These are phyloP conservation scores for Antennarius striatus DNA, from an alignment of 2,113 vertebrate species.

Conservation along the genomic window DNA sequence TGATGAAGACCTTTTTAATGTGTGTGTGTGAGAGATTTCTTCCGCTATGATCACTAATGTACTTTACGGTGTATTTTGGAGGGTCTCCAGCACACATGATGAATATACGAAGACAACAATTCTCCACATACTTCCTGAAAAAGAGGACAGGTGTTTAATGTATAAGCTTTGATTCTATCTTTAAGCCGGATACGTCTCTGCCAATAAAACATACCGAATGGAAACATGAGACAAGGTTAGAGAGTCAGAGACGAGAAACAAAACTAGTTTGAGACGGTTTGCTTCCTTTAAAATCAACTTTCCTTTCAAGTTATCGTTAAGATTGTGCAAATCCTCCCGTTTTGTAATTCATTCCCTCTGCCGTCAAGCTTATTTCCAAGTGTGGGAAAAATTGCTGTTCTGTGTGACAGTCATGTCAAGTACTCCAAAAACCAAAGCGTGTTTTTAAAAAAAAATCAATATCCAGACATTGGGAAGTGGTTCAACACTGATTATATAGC, in stretches of 20 bases:
- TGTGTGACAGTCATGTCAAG: slow-evolving; percentile 32
- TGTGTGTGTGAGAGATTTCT: slow-evolving; percentile 46
- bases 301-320: slow-evolving; percentile 33
- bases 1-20: slow-evolving; percentile 35
- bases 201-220: neutral
- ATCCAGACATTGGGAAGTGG: slow-evolving; percentile 6
- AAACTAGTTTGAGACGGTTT: too few species aligned
- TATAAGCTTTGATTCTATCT: slow-evolving; percentile 18
- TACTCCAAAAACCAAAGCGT: slow-evolving; percentile 17
- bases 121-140: neutral
- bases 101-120: slow-evolving; percentile 30
- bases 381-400: slow-evolving; percentile 30
- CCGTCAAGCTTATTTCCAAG: slow-evolving; percentile 23
- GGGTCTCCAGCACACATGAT: slow-evolving; percentile 21
- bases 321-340: slow-evolving; percentile 18
- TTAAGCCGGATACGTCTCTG: slow-evolving; percentile 18
- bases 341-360: slow-evolving; percentile 40
- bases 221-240: slow-evolving; percentile 25
- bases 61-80: slow-evolving; percentile 35
- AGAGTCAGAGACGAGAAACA: neutral
- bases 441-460: slow-evolving; percentile 18
- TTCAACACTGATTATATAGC: neutral
- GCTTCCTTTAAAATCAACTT: slow-evolving; percentile 12
- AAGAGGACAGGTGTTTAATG: slow-evolving; percentile 20
- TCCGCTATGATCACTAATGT: slow-evolving; percentile 33